Evolutionary conservation across 2,797 vertebrate species (phyloP).

Genomic region (Rhadinocentrus ornatus): DNA sequence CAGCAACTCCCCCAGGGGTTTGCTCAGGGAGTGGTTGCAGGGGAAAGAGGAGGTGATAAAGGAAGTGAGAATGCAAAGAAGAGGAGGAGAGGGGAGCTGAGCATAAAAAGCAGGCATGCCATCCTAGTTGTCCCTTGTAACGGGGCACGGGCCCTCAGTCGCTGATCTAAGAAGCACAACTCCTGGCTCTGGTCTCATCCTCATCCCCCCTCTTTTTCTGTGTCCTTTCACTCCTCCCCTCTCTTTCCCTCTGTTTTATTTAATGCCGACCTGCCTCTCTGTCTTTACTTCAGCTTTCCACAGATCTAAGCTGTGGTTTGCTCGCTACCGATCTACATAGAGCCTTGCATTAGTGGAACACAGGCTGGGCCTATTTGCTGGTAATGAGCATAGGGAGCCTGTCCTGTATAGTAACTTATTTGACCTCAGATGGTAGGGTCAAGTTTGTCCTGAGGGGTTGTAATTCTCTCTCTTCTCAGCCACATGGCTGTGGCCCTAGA

Average conservation of each 20-base stretch:
- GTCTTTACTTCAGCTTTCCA: slow-evolving; percentile 42
- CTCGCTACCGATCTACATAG: slow-evolving; percentile 61
- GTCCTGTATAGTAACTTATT: slow-evolving; percentile 62
- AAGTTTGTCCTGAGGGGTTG: slow-evolving; percentile 69
- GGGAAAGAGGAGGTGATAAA: slow-evolving; percentile 8
- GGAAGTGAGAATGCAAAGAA: slow-evolving; percentile 32
- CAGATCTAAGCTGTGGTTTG: slow-evolving; percentile 40
- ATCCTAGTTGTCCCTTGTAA: slow-evolving; percentile 57
- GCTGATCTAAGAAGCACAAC: slow-evolving; percentile 74
- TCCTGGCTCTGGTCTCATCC: slow-evolving; percentile 48
- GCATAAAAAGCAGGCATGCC: slow-evolving; percentile 51
- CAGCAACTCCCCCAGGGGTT: slow-evolving; percentile 60
- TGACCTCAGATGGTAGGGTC: slow-evolving; percentile 68
- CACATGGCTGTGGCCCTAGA: slow-evolving; percentile 50
- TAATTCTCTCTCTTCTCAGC: slow-evolving; percentile 51
- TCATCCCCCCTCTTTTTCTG: slow-evolving; percentile 23
- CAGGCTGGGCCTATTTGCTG: slow-evolving; percentile 51
- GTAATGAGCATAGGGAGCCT: slow-evolving; percentile 62
- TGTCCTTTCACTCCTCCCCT: slow-evolving; percentile 14
- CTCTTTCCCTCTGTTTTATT: slow-evolving; percentile 30
- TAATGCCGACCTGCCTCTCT: slow-evolving; percentile 22
- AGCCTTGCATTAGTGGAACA: slow-evolving; percentile 46
- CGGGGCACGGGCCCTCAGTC: slow-evolving; percentile 49
- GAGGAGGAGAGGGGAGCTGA: slow-evolving; percentile 32
- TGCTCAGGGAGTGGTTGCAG: slow-evolving; percentile 30